Evolutionary conservation across 37 sponge, comb jelly and placozoan species (phyloP), one percentile per base, ranked within the genome.

Genomic region (Aphrocallistes beatrix): DNA sequence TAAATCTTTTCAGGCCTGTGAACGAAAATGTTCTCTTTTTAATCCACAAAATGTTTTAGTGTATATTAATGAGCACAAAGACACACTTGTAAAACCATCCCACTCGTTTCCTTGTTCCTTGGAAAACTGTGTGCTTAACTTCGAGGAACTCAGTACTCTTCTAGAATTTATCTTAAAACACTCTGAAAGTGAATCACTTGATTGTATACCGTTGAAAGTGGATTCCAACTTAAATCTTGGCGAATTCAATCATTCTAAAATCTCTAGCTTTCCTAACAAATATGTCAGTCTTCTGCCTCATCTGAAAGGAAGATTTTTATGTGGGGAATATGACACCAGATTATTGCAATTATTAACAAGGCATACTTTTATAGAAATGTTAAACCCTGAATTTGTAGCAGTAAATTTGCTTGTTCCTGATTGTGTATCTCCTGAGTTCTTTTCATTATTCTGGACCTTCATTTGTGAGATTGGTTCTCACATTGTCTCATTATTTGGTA

Each of bases 111-210:
- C 75, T 28, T 60, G 75, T 60, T 60, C 75, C 21, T 60, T 60
- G 75, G 75, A 60, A 6, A 60, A 60, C 75, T 60, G 75, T 60
- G n/a, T 60, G 6, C n/a, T 60, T 30, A 60, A 60, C 75, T 60
- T 60, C 75, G 8, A 60, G 10, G 3, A 60, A 6, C 34, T 60
- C 32, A 32, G 6, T 32, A 60, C n/a, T 60, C 8, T 60, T 19
- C n/a, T 60, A 30, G 34, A 60, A 60, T 60, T 19, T 60, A 60
- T 60, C 10, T 28, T 60, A 28, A 60, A 19, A 60, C 75, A 60
- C 75, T 60, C 3, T 60, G 75, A 28, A 6, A 60, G 8, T 19
- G 75, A 60, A 8, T 30, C 75, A 21, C 8, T 60, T 60, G 28
- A 19, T 3, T 60, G 32, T 28, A 60, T 60, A 32, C 75, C 75